These are phyloP conservation scores for Ceratina calcarata DNA, from an alignment of 1,140 invertebrate species.

Conservation along the genomic window DNA sequence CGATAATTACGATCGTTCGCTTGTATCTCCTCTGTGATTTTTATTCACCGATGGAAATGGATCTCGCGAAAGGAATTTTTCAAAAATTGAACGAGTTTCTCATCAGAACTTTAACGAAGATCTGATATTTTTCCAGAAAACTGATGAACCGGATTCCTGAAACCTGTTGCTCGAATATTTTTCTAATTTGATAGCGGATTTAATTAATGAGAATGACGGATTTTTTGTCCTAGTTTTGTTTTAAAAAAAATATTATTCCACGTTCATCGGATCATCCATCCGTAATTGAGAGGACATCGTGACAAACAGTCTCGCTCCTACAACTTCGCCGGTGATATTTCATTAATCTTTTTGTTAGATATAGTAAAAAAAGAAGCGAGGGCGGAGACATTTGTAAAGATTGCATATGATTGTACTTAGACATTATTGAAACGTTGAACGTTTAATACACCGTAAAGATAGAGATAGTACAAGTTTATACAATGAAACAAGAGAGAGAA, in stretches of 20 bases:
- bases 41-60: not conserved
- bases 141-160: not conserved
- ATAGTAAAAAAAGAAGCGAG: not conserved
- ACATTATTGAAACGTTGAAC: not conserved
- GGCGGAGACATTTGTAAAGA: not conserved
- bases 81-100: no score
- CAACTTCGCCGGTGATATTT: slow-evolving; percentile 12
- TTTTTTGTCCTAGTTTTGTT: no score
- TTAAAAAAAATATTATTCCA: no score
- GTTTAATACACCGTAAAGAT: slow-evolving; percentile 9
- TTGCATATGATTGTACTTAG: slow-evolving; percentile 21
- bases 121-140: not conserved
- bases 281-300: not conserved
- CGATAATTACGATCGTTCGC: not conserved
- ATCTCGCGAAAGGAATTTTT: not conserved
- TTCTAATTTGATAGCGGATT: no score
- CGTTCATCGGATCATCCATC: no score
- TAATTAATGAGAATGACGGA: no score
- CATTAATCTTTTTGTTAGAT: slow-evolving; percentile 21
- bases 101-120: no score
- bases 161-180: not conserved
- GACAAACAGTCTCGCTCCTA: not conserved
- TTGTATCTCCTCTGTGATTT: no score
- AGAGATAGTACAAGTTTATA: slow-evolving; percentile 18
- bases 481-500: not conserved